A percentile compares a stretch with the other conserved stretches of the same genome.
phyloP scores from a whole-genome alignment of 2,888 invertebrate species.

The Drosophila paramelanica region DNA sequence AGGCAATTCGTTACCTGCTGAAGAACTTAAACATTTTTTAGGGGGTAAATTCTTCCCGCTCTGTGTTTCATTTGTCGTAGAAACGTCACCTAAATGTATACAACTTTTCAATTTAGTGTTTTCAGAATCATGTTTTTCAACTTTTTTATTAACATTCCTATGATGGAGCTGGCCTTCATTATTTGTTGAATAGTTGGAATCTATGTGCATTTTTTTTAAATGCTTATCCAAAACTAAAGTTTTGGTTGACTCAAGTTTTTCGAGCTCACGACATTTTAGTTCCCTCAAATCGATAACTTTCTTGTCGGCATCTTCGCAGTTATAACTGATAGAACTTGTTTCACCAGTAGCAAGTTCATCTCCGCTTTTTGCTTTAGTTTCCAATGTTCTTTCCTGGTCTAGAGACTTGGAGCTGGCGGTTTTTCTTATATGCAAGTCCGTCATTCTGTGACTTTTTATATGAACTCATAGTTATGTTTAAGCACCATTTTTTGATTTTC shows the following conservation, averaged over 20 bases:
- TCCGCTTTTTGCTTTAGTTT: conserved; percentile 5
- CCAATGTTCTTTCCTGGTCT: conserved; percentile 1
- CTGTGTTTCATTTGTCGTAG: background rate
- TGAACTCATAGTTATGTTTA: conserved; percentile 20
- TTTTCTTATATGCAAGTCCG: conserved; percentile 27
- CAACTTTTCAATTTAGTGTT: background rate
- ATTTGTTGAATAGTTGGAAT: conserved; percentile 2
- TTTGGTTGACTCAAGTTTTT: conserved; percentile 15
- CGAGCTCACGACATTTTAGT: conserved; percentile 59
- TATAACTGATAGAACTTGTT: conserved; percentile 10
- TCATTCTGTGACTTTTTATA: conserved; percentile 29
- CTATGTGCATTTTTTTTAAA: conserved; percentile 49
- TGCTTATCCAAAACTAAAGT: conserved; percentile 21
- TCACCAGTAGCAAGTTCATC: conserved; percentile 3
- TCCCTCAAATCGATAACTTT: conserved; percentile 41
- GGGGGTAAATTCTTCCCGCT: background rate
- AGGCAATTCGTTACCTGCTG: background rate
- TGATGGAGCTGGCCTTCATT: background rate
- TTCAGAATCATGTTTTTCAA: background rate
- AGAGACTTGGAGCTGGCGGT: background rate
- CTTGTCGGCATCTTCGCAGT: conserved; percentile 41
- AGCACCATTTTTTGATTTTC: background rate
- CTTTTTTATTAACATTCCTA: background rate
- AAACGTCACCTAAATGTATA: background rate
- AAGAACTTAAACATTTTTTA: background rate